A percentile compares a stretch with the other conserved stretches of the same genome.
Evolutionary conservation across 2,888 invertebrate species (phyloP).

Genomic region (Ormyrus thymus): DNA sequence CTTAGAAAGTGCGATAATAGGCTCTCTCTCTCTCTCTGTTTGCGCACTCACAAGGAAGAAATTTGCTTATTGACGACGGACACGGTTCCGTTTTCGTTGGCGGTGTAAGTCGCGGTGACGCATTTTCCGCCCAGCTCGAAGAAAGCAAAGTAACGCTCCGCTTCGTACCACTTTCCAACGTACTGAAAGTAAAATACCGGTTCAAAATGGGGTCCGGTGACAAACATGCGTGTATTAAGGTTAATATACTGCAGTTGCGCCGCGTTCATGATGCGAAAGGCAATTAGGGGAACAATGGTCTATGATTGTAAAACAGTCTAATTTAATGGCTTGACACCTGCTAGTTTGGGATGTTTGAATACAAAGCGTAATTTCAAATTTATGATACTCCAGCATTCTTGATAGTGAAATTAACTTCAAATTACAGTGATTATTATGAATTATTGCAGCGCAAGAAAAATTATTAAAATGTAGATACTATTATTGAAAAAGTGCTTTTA

Average conservation of each 20-base stretch:
- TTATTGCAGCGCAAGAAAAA: too few relatives aligned
- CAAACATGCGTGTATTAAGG: background rate
- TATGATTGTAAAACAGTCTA: too few relatives aligned
- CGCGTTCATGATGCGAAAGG: too few relatives aligned
- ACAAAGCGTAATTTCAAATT: too few relatives aligned
- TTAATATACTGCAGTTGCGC: background rate
- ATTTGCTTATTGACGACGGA: constrained; percentile 75
- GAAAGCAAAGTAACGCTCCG: constrained; percentile 85
- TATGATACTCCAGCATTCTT: too few relatives aligned
- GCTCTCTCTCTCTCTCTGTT: background rate
- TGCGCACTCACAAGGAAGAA: constrained; percentile 73
- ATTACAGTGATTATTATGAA: too few relatives aligned
- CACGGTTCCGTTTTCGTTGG: constrained; percentile 74
- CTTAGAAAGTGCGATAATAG: background rate
- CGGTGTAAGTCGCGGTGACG: constrained; percentile 81
- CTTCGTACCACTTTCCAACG: constrained; percentile 87
- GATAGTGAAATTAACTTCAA: too few relatives aligned
- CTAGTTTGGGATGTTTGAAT: too few relatives aligned
- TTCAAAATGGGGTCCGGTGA: background rate
- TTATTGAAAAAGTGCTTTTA: too few relatives aligned
- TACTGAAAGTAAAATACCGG: constrained; percentile 77
- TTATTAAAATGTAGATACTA: too few relatives aligned
- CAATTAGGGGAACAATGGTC: too few relatives aligned
- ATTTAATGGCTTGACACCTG: too few relatives aligned
- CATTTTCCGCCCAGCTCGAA: constrained; percentile 86